Base-by-base conservation (phyloP, 2,113 vertebrate species). In the Oreotrochilus melanogaster region DNA sequence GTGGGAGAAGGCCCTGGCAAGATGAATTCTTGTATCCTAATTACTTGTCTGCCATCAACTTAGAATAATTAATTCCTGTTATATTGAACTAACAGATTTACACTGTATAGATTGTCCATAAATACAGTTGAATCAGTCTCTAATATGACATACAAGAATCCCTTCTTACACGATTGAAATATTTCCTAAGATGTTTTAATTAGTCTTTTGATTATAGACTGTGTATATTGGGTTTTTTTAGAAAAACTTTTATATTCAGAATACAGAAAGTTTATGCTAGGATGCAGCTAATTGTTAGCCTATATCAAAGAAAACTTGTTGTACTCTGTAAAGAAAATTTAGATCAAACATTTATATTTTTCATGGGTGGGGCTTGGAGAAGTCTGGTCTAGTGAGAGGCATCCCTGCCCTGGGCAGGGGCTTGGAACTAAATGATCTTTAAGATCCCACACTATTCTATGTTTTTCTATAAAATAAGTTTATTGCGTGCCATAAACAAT, bases 181-280 rank as follows among this genome's bases (percentile, higher is more conserved):
- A 0, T 79, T 45, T 76, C 51, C 64, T 76, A 48, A 64, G 57
- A 60, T 2, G 7, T 18, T 54, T 82, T 69, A 57, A 60, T 37
- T 60, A 72, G 54, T 2, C 18, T 79, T 84, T 57, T 67, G n/a
- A 11, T 79, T 70, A 33, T 1, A 61, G 24, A 9, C 1, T 8
- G 5, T 39, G 5, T 53, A 8, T 27, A 3, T 60, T 14, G 6
- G 45, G 48, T 25, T 57, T 69, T 65, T 39, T 6, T 10, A 5
- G 31, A 16, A 2, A 0, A 14, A 2, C 0, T 31, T 31, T 69
- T 60, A 6, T 48, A 51, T 64, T 82, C 9, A 45, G 7, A 50
- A 35, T 48, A 39, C 6, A 35, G 11, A 72, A 82, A 78, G 16
- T 42, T 14, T 33, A 23, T 33, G 23, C n/a, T 33, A 33, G 21